These are phyloP conservation scores for Bombus sibiricus DNA, from an alignment of 1,140 invertebrate genomes.

Conservation along the genomic window DNA sequence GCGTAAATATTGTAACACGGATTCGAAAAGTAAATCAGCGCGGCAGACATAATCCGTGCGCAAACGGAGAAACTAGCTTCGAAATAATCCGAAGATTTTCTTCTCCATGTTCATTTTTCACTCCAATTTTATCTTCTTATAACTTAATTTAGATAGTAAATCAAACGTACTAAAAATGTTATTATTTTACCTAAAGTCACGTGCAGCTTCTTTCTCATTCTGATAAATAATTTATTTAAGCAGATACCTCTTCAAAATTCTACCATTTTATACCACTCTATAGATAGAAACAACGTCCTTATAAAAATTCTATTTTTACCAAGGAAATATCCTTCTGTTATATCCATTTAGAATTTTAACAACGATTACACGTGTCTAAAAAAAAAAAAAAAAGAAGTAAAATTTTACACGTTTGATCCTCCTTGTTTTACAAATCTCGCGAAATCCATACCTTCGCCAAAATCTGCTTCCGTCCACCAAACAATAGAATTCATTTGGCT, in stretches of 20 bases:
- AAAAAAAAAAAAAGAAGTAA: background rate
- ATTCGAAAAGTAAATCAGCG: background rate
- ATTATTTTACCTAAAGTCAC: no score
- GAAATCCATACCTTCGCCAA: no score
- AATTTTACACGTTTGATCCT: background rate
- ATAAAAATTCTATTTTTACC: background rate
- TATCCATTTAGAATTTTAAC: background rate
- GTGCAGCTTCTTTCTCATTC: background rate
- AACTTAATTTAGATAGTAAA: background rate
- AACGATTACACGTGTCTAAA: background rate
- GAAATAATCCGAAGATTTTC: background rate
- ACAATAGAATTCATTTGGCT: background rate
- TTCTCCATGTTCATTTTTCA: background rate
- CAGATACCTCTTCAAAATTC: no score
- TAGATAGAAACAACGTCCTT: background rate
- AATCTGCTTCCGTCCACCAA: background rate
- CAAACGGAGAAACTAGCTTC: background rate
- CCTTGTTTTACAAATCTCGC: background rate
- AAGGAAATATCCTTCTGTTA: background rate
- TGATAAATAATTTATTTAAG: no score
- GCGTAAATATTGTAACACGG: background rate
- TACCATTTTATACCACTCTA: background rate
- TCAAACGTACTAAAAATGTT: no score
- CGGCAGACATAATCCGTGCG: background rate
- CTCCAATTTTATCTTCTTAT: background rate